These are phyloP conservation scores for Drosophila ercepeae DNA, from an alignment of 1,140 invertebrate species.

Conservation along the genomic window DNA sequence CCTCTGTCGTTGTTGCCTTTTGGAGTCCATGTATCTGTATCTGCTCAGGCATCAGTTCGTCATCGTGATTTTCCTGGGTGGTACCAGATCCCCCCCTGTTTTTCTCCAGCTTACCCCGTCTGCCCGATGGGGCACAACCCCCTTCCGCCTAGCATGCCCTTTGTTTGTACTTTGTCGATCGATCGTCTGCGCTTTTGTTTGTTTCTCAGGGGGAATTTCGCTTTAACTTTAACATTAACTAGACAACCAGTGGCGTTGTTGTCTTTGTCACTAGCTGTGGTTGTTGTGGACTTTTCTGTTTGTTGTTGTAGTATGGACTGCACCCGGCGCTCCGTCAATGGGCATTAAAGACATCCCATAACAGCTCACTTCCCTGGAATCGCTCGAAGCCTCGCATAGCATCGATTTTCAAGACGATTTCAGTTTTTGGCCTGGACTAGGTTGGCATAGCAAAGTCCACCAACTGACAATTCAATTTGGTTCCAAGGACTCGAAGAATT, in stretches of 20 bases:
- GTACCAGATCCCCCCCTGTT: slow-evolving; percentile 15
- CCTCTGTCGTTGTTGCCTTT: slow-evolving; percentile 69
- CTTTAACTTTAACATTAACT: slow-evolving; percentile 50
- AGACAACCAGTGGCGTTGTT: slow-evolving; percentile 46
- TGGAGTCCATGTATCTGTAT: slow-evolving; percentile 37
- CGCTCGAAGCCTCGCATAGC: slow-evolving; percentile 18
- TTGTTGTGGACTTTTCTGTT: slow-evolving; percentile 7
- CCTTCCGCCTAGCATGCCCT: slow-evolving; percentile 25
- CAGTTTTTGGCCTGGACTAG: not conserved
- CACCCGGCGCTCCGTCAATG: slow-evolving; percentile 71
- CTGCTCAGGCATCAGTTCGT: slow-evolving; percentile 65
- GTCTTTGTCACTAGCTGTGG: slow-evolving; percentile 19
- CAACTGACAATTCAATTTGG: slow-evolving; percentile 72
- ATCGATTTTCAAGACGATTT: slow-evolving; percentile 24
- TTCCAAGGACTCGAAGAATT: slow-evolving; percentile 24
- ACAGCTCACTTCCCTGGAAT: slow-evolving; percentile 71
- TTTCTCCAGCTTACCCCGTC: not conserved
- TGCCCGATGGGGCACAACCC: not conserved
- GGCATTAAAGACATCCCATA: slow-evolving; percentile 63
- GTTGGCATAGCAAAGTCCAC: slow-evolving; percentile 7
- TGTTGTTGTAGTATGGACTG: slow-evolving; percentile 23
- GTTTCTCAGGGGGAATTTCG: slow-evolving; percentile 68
- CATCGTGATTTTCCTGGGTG: slow-evolving; percentile 79
- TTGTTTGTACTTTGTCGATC: slow-evolving; percentile 48
- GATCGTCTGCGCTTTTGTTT: slow-evolving; percentile 54